Evolutionary conservation across 2,888 invertebrate species (phyloP).

Genomic region (Apamea epomidion): DNA sequence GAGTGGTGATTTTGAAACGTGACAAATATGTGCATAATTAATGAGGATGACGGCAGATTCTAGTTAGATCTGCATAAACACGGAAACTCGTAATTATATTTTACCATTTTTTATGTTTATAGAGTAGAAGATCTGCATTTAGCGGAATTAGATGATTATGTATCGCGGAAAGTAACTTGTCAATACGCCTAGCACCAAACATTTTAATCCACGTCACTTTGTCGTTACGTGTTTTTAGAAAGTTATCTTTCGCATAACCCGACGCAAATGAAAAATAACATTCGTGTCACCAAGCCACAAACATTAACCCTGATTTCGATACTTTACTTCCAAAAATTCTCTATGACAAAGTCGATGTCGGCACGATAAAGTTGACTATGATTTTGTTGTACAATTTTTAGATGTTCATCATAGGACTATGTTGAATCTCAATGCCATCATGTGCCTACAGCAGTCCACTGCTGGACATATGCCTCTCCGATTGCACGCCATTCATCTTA

Average conservation of each 20-base stretch:
- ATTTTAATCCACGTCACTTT: slow-evolving; percentile 17
- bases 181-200: not conserved
- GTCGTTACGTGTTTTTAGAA: slow-evolving; percentile 29
- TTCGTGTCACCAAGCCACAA: slow-evolving; percentile 1
- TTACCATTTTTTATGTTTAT: slow-evolving; percentile 28
- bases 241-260: slow-evolving; percentile 5
- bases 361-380: not conserved
- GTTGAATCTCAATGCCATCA: not conserved
- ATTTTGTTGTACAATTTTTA: not conserved
- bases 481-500: too few relatives aligned
- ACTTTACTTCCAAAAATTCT: not conserved
- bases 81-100: slow-evolving; percentile 19
- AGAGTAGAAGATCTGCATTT: not conserved
- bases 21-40: slow-evolving; percentile 42
- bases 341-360: not conserved
- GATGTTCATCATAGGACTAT: not conserved
- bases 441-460: not conserved
- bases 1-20: slow-evolving; percentile 9
- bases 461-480: not conserved
- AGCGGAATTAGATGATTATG: slow-evolving; percentile 5
- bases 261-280: slow-evolving; percentile 7
- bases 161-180: slow-evolving; percentile 22
- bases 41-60: slow-evolving; percentile 11
- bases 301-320: slow-evolving; percentile 24
- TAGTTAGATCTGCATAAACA: not conserved